These are phyloP conservation scores for Lateolabrax maculatus DNA, from an alignment of 2,797 vertebrate genomes.

Conservation along the genomic window DNA sequence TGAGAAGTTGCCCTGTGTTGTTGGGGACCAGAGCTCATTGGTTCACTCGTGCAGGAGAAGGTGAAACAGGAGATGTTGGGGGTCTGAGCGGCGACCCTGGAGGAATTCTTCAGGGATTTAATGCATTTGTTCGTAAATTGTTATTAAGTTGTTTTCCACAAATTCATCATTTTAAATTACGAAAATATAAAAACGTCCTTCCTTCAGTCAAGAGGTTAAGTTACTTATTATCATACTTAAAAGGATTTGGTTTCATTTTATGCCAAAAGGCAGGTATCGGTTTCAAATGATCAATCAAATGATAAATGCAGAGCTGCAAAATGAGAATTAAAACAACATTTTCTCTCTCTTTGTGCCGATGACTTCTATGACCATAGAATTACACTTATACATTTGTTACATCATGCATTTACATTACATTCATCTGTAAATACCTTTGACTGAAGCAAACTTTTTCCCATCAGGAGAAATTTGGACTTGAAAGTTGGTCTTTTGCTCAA, in stretches of 20 bases:
- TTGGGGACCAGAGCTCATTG: conserved; percentile 6
- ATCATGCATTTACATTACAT: neutral
- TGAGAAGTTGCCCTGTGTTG: conserved; percentile 10
- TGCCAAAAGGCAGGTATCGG: neutral
- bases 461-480: neutral
- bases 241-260: neutral
- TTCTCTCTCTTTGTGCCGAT: neutral
- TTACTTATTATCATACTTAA: neutral
- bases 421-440: neutral
- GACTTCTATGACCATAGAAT: neutral
- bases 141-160: neutral
- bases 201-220: neutral
- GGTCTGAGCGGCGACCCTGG: neutral
- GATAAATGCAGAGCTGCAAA: neutral
- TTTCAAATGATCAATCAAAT: neutral
- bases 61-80: conserved; percentile 62
- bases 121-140: neutral
- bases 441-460: neutral
- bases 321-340: neutral
- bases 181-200: neutral
- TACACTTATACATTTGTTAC: neutral
- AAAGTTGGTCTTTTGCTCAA: too few relatives aligned
- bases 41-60: conserved; percentile 33
- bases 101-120: conserved; percentile 9
- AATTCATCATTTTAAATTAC: neutral